Evolutionary conservation across 2,888 invertebrate genomes (phyloP), one percentile per base, ranked within the genome.

Genomic region (Fragum sueziense): DNA sequence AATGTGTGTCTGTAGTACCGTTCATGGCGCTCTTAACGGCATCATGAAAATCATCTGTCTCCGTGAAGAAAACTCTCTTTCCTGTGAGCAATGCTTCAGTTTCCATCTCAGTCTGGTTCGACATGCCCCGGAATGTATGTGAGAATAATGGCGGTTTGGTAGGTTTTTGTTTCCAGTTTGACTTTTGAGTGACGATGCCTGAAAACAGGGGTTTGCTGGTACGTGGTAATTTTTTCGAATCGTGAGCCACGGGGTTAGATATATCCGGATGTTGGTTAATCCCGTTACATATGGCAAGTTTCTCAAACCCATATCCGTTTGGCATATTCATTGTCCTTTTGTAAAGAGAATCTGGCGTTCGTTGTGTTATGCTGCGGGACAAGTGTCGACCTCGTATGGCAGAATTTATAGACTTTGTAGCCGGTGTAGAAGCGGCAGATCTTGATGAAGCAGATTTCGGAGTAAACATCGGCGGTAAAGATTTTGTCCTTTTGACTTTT

Each of bases 401-500:
- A 17, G 51, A 33, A 9, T 54, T 74, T 47, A 33, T 33, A 25
- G 29, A 20, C 34, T n/a, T 65, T 22, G 65, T 9, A 14, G 25
- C 22, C 9, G 65, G 37, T 3, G 41, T 29, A 34, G 69, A 33
- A 62, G 47, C 14, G n/a, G 17, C 0, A 37, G 54, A 52, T 6
- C 52, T 31, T 2, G 57, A 22, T 29, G 22, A 27, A 17, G 37
- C 70, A 27, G 69, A 47, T 57, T 84, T 84, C n/a, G 74, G 59
- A 52, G 83, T 73, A 65, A 84, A 80, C 37, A 79, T 65, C 17
- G 70, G 74, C 11, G 83, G 83, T 20, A 80, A 62, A 7, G 83
- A 80, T 57, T 84, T 84, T 3, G 80, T 67, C 29, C 83, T 54
- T 7, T 57, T 47, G 37, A 74, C 80, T 7, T 65, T 41, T 6